Percentiles rank a stretch among this genome's conserved stretches.
These are phyloP conservation scores for Epinephelus cyanopodus DNA, from an alignment of 2,113 vertebrate genomes.

Conservation along the genomic window DNA sequence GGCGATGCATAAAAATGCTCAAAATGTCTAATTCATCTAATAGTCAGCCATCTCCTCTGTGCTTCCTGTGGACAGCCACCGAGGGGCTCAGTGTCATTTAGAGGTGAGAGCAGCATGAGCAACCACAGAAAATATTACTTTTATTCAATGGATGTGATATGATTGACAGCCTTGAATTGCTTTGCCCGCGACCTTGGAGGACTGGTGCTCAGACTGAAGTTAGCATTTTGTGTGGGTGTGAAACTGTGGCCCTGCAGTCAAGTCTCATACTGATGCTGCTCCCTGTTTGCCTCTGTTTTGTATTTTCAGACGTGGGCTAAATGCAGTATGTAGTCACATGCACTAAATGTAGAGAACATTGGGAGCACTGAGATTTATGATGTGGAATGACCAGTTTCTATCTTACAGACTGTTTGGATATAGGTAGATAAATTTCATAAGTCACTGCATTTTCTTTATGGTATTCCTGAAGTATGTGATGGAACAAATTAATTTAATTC, in stretches of 20 bases:
- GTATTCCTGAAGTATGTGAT: background rate
- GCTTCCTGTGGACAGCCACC: constrained; percentile 48
- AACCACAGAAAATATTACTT: constrained; percentile 70
- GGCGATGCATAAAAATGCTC: constrained; percentile 46
- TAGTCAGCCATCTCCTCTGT: constrained; percentile 33
- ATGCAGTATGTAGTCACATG: background rate
- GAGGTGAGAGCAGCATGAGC: constrained; percentile 70
- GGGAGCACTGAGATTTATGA: background rate
- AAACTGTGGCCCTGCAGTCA: constrained; percentile 38
- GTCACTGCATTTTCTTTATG: background rate
- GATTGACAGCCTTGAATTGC: constrained; percentile 73
- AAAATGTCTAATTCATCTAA: constrained; percentile 54
- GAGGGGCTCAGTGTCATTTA: constrained; percentile 67
- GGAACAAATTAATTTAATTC: background rate
- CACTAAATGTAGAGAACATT: background rate
- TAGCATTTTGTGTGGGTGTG: constrained; percentile 49
- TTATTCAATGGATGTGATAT: constrained; percentile 61
- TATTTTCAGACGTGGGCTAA: constrained; percentile 19
- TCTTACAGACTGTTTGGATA: background rate
- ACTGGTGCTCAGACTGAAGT: constrained; percentile 43
- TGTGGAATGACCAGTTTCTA: background rate
- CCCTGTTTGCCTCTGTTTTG: constrained; percentile 19
- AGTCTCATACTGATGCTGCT: constrained; percentile 13
- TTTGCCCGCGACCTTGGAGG: constrained; percentile 66
- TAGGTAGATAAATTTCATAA: background rate